Base-by-base conservation (phyloP, 2,113 vertebrate species). In the Gymnarchus niloticus region DNA sequence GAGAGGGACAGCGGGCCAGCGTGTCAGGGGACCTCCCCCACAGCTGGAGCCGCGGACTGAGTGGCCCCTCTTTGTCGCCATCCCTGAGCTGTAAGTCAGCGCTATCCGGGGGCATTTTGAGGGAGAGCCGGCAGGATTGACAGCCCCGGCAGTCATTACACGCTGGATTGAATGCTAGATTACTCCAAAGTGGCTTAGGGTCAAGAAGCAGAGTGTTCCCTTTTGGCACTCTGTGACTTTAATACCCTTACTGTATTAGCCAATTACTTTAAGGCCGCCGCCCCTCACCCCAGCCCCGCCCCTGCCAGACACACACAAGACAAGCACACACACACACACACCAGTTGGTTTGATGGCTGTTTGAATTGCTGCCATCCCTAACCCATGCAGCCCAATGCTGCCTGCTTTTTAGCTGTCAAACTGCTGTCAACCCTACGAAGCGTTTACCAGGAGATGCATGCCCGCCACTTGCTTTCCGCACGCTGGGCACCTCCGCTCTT, bases 161-260 rank as follows among this genome's bases (percentile, higher is more conserved):
- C 96, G 97, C 97, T 98, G 98, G 96, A 98, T 98, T 99, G 97
- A 98, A 99, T 99, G 96, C 96, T 97, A 98, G 98, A 99, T 99
- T 99, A 98, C 96, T 97, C 96, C 96, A 98, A 98, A 99, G 97
- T 99, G 97, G 96, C 96, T 99, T 93, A 95, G 96, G 97, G 98
- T 99, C 98, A 99, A 96, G 95, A 96, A 95, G 95, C 97, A 97
- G 95, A 96, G 95, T 56, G 96, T 97, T 98, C 96, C 96, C 96
- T 97, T 97, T 98, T 97, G 97, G 96, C 96, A 98, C 96, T 97
- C 96, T 95, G 97, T 97, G 96, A 98, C 97, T 99, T 97, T 99
- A 99, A 99, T 98, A 98, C 97, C 95, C 93, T 96, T 95, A 97
- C 96, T 96, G 97, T 98, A 98, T 99, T 98, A 98, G 97, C 97